These are phyloP conservation scores for Lampris incognitus DNA, from an alignment of 2,113 vertebrate genomes.

Conservation along the genomic window DNA sequence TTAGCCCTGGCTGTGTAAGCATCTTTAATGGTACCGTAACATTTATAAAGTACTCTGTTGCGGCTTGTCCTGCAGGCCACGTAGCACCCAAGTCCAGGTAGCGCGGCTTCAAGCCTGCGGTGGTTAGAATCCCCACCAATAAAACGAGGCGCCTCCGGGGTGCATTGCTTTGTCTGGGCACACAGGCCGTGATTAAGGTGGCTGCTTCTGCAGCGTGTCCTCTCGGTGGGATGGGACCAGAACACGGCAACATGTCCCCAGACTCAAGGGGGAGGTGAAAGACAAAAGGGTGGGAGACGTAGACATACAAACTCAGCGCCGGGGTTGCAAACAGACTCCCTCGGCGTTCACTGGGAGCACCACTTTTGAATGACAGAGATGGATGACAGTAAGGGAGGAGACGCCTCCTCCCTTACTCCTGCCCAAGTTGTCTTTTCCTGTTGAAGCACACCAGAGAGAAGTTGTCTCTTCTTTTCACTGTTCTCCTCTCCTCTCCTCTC, in stretches of 20 bases:
- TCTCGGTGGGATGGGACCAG: background rate
- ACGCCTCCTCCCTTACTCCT: background rate
- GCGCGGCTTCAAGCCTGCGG: background rate
- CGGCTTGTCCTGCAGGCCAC: background rate
- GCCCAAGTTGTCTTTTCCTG: background rate
- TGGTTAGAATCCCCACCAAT: background rate
- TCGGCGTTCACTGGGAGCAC: background rate
- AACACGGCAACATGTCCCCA: background rate
- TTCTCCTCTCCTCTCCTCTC: no score
- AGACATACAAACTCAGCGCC: background rate
- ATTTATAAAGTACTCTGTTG: background rate
- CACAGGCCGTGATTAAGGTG: background rate
- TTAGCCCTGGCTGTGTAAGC: background rate
- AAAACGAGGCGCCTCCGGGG: slow-evolving; percentile 1
- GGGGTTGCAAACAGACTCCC: background rate
- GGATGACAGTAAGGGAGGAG: no score
- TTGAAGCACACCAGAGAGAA: background rate
- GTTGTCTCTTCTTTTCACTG: no score
- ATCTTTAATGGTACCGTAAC: background rate
- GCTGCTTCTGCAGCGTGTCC: slow-evolving; percentile 1
- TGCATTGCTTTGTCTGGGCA: background rate
- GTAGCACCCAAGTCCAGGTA: background rate
- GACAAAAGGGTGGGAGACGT: background rate
- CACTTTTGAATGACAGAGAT: background rate
- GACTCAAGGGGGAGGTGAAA: background rate